Conservation (phyloP, 2,888 invertebrate species). For the Parnassius apollo region DNA sequence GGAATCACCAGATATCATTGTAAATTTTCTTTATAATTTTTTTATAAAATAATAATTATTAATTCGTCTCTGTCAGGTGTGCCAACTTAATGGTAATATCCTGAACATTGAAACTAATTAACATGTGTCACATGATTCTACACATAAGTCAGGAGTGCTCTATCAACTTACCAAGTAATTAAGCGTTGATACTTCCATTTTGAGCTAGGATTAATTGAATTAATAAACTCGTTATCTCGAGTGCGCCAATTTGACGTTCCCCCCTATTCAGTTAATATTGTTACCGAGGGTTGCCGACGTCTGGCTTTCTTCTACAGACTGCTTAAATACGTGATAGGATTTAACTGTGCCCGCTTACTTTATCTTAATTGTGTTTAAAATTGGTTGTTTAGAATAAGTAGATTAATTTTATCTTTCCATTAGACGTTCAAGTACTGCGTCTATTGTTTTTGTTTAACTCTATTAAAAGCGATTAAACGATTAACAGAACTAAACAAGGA, state of each 20-base stretch:
- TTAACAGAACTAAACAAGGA: too few relatives aligned
- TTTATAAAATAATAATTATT: too few relatives aligned
- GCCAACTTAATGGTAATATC: conserved; percentile 15
- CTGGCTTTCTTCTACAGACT: conserved; percentile 31
- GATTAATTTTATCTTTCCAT: conserved; percentile 14
- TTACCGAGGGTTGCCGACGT: conserved; percentile 32
- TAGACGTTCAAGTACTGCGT: not conserved
- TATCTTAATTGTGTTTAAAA: conserved; percentile 30
- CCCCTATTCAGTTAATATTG: conserved; percentile 35
- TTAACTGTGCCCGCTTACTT: conserved; percentile 15
- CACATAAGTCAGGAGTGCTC: conserved; percentile 32
- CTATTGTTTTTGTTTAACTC: too few relatives aligned
- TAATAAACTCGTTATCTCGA: conserved; percentile 62
- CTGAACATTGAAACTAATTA: conserved; percentile 26
- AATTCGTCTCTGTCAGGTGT: conserved; percentile 10
- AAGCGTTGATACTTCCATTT: conserved; percentile 43
- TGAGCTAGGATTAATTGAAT: conserved; percentile 54
- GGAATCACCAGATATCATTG: too few relatives aligned
- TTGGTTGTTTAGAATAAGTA: conserved; percentile 10
- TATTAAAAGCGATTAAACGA: too few relatives aligned
- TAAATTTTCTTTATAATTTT: too few relatives aligned
- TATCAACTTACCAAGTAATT: conserved; percentile 36
- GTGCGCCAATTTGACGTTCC: conserved; percentile 50
- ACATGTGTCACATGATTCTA: conserved; percentile 12
- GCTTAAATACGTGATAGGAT: conserved; percentile 38